These are phyloP conservation scores for Trididemnum clinides DNA, from an alignment of 23 tunicate genomes.

Conservation along the genomic window DNA sequence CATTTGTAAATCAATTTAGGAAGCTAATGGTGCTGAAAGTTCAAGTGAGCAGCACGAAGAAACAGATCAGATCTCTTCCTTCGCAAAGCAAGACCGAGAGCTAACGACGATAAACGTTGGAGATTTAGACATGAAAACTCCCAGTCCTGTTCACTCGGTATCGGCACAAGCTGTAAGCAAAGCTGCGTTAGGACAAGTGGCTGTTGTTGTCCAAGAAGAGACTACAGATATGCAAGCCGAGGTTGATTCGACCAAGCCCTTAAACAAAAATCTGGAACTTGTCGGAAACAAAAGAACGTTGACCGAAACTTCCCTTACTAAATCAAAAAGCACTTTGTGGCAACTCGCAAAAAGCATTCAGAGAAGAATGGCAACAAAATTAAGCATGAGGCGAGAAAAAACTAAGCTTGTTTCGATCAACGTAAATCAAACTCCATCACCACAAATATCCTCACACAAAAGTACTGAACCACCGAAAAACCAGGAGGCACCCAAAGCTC, in stretches of 20 bases:
- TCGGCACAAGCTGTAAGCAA: not conserved
- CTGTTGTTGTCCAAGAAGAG: not conserved
- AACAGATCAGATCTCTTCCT: not conserved
- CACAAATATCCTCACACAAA: too few relatives aligned
- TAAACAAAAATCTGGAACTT: not conserved
- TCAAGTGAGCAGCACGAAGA: too few relatives aligned
- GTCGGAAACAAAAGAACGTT: not conserved
- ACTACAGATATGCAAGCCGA: not conserved
- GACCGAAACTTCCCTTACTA: not conserved
- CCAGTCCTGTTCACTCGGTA: not conserved
- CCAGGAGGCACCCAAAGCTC: too few relatives aligned
- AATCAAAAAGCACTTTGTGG: constrained; percentile 58
- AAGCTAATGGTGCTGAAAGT: too few relatives aligned
- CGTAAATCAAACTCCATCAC: too few relatives aligned
- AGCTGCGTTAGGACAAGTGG: not conserved
- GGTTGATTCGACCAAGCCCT: not conserved
- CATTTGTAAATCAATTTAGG: too few relatives aligned
- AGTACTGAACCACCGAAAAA: too few relatives aligned
- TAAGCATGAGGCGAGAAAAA: constrained; percentile 45
- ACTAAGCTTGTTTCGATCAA: constrained; percentile 19
- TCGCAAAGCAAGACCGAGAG: not conserved
- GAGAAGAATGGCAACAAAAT: constrained; percentile 59
- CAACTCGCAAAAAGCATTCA: constrained; percentile 51
- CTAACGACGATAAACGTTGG: constrained; percentile 59
- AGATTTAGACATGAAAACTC: constrained; percentile 41